These are phyloP conservation scores for Noctua janthina DNA, from an alignment of 2,888 invertebrate species.

Conservation along the genomic window DNA sequence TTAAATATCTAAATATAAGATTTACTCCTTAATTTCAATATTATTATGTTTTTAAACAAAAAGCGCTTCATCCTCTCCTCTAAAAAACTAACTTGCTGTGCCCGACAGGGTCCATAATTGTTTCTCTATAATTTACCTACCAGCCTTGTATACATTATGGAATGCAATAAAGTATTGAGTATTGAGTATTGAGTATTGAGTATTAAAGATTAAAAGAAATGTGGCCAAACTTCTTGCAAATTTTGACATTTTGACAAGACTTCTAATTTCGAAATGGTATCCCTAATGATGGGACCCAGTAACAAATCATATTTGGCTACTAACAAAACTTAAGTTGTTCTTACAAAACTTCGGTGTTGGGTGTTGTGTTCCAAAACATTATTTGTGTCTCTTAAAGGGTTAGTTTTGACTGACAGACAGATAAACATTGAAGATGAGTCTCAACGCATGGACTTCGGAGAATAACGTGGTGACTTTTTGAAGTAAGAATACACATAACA, in stretches of 20 bases:
- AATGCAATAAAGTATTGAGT: too few species aligned
- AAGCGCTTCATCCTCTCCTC: too few species aligned
- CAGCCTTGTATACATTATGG: too few species aligned
- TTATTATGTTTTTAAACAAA: too few species aligned
- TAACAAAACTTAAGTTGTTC: slow-evolving; percentile 22
- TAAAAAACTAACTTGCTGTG: too few species aligned
- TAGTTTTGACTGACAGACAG: slow-evolving; percentile 70
- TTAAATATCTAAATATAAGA: too few species aligned
- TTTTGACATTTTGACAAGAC: background rate
- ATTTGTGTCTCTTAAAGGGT: slow-evolving; percentile 83
- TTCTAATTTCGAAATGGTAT: background rate
- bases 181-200: too few species aligned
- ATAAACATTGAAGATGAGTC: slow-evolving; percentile 60
- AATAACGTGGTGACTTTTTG: slow-evolving; percentile 29
- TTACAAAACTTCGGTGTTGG: slow-evolving; percentile 42
- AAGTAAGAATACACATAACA: background rate
- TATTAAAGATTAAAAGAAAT: too few species aligned
- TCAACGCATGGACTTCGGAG: slow-evolving; percentile 29
- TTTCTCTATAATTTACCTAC: too few species aligned
- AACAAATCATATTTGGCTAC: slow-evolving; percentile 34
- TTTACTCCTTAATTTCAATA: too few species aligned
- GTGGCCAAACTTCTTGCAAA: background rate
- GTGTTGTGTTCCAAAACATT: slow-evolving; percentile 86
- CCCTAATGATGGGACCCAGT: slow-evolving; percentile 3
- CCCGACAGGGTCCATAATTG: too few species aligned